Evolutionary conservation across 2,888 invertebrate genomes (phyloP).

Genomic region (Zygaena filipendulae): DNA sequence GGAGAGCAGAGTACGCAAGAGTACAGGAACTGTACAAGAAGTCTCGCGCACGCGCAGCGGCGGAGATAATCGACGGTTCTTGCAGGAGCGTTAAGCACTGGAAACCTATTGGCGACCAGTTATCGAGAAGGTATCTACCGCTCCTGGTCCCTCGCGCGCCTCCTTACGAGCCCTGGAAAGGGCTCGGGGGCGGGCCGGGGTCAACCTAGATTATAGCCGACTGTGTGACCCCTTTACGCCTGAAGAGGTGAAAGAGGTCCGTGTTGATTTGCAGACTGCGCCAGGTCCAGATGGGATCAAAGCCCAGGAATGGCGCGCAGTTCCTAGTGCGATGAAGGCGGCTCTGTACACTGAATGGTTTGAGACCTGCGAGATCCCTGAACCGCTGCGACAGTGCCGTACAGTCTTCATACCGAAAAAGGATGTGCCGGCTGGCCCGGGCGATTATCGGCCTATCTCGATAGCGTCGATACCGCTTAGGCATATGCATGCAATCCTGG

Average conservation of each 20-base stretch:
- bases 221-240: constrained; percentile 13
- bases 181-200: constrained; percentile 2
- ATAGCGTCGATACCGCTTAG: constrained; percentile 21
- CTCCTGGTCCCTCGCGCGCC: constrained; percentile 6
- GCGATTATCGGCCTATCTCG: constrained; percentile 22
- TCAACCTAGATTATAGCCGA: constrained; percentile 1
- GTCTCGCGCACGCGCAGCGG: constrained; percentile 12
- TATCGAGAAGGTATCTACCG: constrained; percentile 12
- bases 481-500: constrained; percentile 22
- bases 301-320: constrained; percentile 13
- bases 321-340: constrained; percentile 10
- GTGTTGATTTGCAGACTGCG: constrained; percentile 10
- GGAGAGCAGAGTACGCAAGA: constrained; percentile 15
- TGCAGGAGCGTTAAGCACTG: constrained; percentile 11
- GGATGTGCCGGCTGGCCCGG: constrained; percentile 16
- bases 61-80: constrained; percentile 15
- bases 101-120: constrained; percentile 17
- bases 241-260: constrained; percentile 14
- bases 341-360: constrained; percentile 15
- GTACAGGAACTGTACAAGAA: constrained; percentile 15
- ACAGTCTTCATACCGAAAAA: constrained; percentile 20
- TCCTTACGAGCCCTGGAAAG: neutral
- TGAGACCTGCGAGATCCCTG: constrained; percentile 10
- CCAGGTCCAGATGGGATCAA: constrained; percentile 21
- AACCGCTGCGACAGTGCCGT: constrained; percentile 13